Evolutionary conservation across 2,113 vertebrate genomes (phyloP).

Genomic region (Paraplagusia blochii): DNA sequence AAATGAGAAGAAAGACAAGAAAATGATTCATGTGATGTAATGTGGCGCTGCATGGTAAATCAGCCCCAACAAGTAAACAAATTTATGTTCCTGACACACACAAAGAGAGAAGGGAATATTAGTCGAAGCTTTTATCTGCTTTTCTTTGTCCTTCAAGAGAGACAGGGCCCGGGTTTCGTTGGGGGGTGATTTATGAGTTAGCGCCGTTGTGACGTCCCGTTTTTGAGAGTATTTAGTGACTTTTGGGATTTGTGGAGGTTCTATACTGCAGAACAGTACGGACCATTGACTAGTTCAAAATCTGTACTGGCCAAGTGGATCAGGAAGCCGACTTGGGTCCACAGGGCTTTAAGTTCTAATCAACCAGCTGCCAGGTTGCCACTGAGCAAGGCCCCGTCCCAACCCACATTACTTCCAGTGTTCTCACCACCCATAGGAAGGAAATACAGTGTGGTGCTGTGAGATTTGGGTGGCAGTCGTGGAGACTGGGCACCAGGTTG

Average conservation of each 20-base stretch:
- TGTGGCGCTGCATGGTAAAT: conserved; percentile 58
- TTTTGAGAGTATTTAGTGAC: conserved; percentile 20
- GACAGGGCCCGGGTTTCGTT: conserved; percentile 30
- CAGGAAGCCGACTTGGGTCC: too few relatives aligned
- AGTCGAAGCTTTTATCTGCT: conserved; percentile 52
- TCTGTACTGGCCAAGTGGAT: too few relatives aligned
- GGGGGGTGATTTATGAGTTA: conserved; percentile 65
- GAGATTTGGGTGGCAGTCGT: too few relatives aligned
- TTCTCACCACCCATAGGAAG: too few relatives aligned
- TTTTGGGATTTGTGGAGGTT: conserved; percentile 18
- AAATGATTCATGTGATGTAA: conserved; percentile 64
- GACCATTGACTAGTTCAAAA: too few relatives aligned
- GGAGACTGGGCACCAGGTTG: too few relatives aligned
- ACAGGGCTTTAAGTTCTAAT: too few relatives aligned
- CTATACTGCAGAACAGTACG: too few relatives aligned
- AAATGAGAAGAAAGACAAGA: conserved; percentile 34
- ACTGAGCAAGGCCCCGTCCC: too few relatives aligned
- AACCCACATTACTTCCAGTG: too few relatives aligned
- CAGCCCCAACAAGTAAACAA: conserved; percentile 66
- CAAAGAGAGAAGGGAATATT: conserved; percentile 31
- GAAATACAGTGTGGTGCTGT: too few relatives aligned
- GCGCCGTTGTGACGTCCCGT: conserved; percentile 11
- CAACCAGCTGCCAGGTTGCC: too few relatives aligned
- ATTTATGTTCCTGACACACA: conserved; percentile 56
- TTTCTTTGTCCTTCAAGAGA: conserved; percentile 64